Evolutionary conservation across 2,797 vertebrate genomes (phyloP).

Genomic region (Semaprochilodus insignis): DNA sequence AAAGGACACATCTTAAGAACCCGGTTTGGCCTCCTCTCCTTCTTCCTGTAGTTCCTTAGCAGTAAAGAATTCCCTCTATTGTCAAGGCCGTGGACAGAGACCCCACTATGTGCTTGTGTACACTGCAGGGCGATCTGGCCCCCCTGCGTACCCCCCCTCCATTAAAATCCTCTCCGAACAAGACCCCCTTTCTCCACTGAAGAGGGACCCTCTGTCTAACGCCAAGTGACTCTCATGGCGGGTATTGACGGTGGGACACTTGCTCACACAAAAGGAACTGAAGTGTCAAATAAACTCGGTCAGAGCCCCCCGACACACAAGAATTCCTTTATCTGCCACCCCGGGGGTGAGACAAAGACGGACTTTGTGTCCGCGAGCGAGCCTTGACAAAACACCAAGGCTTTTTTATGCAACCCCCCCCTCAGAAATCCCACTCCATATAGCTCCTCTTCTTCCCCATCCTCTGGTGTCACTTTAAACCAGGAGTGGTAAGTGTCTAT

Average conservation of each 20-base stretch:
- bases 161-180: conserved; percentile 91
- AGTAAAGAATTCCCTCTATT: conserved; percentile 85
- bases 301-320: conserved; percentile 85
- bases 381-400: conserved; percentile 81
- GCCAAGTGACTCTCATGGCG: conserved; percentile 93
- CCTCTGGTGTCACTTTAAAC: conserved; percentile 32
- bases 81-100: conserved; percentile 85
- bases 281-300: conserved; percentile 95
- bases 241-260: conserved; percentile 91
- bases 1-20: conserved; percentile 25
- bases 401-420: conserved; percentile 41
- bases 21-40: conserved; percentile 42
- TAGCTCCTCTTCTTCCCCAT: conserved; percentile 21
- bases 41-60: conserved; percentile 54
- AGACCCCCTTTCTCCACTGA: conserved; percentile 92
- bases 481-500: not conserved
- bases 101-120: conserved; percentile 84
- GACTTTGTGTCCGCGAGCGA: conserved; percentile 86
- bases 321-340: conserved; percentile 91
- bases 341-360: conserved; percentile 82
- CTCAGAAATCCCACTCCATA: not conserved
- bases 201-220: conserved; percentile 95
- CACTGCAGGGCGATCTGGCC: conserved; percentile 66
- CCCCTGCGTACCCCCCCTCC: conserved; percentile 71
- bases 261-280: conserved; percentile 88